A percentile compares a stretch with the other conserved stretches of the same genome.
These are phyloP conservation scores for Sarcophilus harrisii DNA, from an alignment of 2,797 vertebrate genomes.

Conservation along the genomic window DNA sequence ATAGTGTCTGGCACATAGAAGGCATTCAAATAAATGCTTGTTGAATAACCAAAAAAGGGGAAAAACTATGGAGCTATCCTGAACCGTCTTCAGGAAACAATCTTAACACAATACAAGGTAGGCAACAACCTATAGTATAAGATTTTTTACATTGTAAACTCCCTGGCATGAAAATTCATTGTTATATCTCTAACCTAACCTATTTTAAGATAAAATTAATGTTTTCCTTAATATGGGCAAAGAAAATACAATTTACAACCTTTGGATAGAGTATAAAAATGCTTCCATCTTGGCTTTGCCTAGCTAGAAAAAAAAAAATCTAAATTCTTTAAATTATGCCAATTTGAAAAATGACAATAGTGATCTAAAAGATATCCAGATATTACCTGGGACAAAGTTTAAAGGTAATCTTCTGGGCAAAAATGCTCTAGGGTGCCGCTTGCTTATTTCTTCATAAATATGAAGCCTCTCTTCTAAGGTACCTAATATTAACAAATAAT, in stretches of 20 bases:
- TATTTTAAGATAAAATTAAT: not conserved
- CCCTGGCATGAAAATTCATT: not conserved
- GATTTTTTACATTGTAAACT: not conserved
- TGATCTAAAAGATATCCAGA: constrained; percentile 75
- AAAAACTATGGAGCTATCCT: constrained; percentile 44
- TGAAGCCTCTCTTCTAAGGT: constrained; percentile 88
- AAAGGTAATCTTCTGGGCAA: constrained; percentile 88
- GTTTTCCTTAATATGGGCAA: not conserved
- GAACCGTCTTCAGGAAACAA: not conserved
- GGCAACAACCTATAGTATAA: not conserved
- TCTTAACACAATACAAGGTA: not conserved
- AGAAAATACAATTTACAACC: not conserved
- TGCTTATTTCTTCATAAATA: constrained; percentile 88
- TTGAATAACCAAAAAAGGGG: not conserved
- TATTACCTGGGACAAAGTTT: constrained; percentile 89
- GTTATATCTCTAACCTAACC: not conserved
- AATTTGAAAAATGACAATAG: not conserved
- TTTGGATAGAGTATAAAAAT: not conserved
- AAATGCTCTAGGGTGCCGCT: constrained; percentile 87
- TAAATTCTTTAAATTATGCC: not conserved
- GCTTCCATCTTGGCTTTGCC: not conserved
- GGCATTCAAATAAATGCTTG: not conserved
- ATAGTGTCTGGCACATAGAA: not conserved
- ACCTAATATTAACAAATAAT: constrained; percentile 84
- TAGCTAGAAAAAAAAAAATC: not conserved